A percentile compares a stretch with the other conserved stretches of the same genome.
These are phyloP conservation scores for Prionailurus bengalensis DNA, from an alignment of 2,113 vertebrate genomes.

Conservation along the genomic window DNA sequence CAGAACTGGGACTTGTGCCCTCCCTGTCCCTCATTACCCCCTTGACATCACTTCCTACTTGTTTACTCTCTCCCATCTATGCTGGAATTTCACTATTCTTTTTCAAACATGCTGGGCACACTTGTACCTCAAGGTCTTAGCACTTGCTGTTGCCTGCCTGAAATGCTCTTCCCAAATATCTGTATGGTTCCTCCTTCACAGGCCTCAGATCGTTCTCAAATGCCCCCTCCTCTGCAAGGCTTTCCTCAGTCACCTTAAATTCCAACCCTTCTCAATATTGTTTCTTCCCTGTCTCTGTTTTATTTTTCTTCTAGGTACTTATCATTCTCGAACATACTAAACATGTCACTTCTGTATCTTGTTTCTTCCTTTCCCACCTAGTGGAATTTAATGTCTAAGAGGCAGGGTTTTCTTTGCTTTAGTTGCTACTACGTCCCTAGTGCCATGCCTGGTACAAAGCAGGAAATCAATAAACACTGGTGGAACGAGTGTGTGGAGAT, in stretches of 20 bases:
- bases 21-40: not conserved
- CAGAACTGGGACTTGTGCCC: not conserved
- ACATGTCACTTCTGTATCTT: not conserved
- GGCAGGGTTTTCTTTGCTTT: not conserved
- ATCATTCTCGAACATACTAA: not conserved
- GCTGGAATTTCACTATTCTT: not conserved
- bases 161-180: not conserved
- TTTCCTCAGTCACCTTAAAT: not conserved
- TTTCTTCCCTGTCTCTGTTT: not conserved
- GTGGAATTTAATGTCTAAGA: not conserved
- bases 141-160: not conserved
- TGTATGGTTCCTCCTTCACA: fast-evolving
- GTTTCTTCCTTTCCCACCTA: not conserved
- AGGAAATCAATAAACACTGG: not conserved
- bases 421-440: not conserved
- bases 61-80: too few relatives aligned
- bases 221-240: not conserved
- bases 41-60: not conserved
- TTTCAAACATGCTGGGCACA: not conserved
- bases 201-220: not conserved
- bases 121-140: not conserved
- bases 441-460: too few relatives aligned
- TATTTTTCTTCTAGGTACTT: not conserved
- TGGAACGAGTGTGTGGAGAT: not conserved
- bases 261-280: not conserved